phyloP scores from a whole-genome alignment of 1,140 invertebrate species.

The Penaeus japonicus region DNA sequence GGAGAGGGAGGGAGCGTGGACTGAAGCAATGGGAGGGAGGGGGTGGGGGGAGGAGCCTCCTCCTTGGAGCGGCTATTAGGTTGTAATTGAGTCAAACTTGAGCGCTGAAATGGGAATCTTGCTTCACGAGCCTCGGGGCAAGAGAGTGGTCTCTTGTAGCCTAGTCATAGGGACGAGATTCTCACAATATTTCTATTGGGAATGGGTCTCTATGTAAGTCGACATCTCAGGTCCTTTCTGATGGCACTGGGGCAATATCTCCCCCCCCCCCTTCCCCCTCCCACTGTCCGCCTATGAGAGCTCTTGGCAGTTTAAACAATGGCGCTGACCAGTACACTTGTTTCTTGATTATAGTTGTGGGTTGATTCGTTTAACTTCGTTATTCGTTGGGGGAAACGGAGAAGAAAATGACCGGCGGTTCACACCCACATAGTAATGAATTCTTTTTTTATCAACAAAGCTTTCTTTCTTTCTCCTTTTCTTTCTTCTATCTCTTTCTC shows the following conservation, averaged over 20 bases:
- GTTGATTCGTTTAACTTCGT: slow-evolving; percentile 31
- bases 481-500: too few relatives aligned
- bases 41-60: slow-evolving; percentile 13
- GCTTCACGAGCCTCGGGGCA: slow-evolving; percentile 1
- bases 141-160: background rate
- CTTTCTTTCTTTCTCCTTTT: too few relatives aligned
- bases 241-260: background rate
- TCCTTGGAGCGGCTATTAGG: slow-evolving; percentile 32
- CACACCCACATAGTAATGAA: background rate
- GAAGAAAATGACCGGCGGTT: background rate
- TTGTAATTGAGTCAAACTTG: slow-evolving; percentile 51
- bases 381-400: slow-evolving; percentile 3
- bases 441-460: too few relatives aligned
- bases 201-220: background rate
- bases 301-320: slow-evolving; percentile 42
- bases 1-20: background rate
- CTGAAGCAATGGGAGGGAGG: background rate
- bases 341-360: slow-evolving; percentile 31
- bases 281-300: background rate
- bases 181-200: background rate
- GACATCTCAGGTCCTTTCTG: background rate
- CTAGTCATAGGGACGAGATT: background rate
- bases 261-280: background rate
- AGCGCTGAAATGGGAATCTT: slow-evolving; percentile 47
- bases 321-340: slow-evolving; percentile 24